phyloP scores from a whole-genome alignment of 2,113 vertebrate species.

The Zapus hudsonius region DNA sequence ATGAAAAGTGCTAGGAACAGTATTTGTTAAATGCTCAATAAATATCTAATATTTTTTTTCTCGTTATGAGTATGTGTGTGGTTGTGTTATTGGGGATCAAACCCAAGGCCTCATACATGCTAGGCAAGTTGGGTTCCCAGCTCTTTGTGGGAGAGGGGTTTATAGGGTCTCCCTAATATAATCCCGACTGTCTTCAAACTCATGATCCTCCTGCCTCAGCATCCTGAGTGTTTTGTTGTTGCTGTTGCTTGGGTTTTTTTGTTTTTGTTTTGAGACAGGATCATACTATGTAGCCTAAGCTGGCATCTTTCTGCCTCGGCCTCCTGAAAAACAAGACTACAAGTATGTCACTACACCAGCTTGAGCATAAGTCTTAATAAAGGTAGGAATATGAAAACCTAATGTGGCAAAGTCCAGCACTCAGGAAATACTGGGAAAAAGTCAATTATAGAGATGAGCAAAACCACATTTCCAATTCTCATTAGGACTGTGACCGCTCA shows the following conservation, averaged over 20 bases:
- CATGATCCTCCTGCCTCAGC: too few species aligned
- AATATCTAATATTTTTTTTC: not conserved
- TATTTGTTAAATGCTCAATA: not conserved
- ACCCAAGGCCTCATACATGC: too few species aligned
- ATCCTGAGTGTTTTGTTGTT: too few species aligned
- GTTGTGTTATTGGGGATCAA: not conserved
- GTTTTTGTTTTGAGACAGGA: not conserved
- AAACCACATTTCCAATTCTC: not conserved
- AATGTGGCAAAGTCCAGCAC: not conserved
- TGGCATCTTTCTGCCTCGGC: not conserved
- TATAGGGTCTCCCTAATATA: too few species aligned
- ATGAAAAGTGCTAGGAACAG: not conserved
- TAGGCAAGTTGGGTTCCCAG: not conserved
- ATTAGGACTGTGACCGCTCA: not conserved
- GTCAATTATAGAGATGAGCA: not conserved
- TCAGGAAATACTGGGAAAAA: not conserved
- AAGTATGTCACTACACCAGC: not conserved
- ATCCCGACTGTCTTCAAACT: too few species aligned
- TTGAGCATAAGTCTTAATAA: not conserved
- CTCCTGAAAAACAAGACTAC: not conserved
- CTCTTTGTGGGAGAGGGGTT: too few species aligned
- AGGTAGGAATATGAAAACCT: not conserved
- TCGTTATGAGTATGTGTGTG: not conserved
- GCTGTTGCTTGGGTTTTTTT: too few species aligned
- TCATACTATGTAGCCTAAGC: not conserved